Base-by-base conservation (phyloP, 53 echinoderm and acorn worm genomes). In the Pentamera pediparva region DNA sequence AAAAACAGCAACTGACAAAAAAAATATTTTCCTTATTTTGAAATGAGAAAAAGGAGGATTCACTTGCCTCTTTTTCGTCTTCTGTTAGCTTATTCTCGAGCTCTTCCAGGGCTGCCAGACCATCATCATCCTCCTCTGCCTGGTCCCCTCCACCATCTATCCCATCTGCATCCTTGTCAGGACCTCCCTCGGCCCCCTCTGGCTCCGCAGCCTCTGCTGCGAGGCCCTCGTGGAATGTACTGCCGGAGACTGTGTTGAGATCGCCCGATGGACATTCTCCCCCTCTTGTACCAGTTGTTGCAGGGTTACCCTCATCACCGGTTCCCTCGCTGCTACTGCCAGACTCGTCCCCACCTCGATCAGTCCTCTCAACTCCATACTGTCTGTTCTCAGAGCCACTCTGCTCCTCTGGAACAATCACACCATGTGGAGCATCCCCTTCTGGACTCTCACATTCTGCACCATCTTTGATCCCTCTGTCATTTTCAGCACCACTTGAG, bases 1-100 rank as follows among this genome's bases (percentile, higher is more conserved):
- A n/a, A n/a, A n/a, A n/a, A n/a, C 47, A 45, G 18, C 47, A 45
- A 45, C 47, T 12, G 47, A 18, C 47, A 11, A n/a, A n/a, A n/a
- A n/a, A n/a, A n/a, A n/a, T n/a, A n/a, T n/a, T n/a, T n/a, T n/a
- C n/a, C n/a, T n/a, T n/a, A n/a, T n/a, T n/a, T n/a, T n/a, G n/a
- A n/a, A n/a, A n/a, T n/a, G 13, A 45, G n/a, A 45, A 17, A 18
- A 41, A 21, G 10, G 12, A 69, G 29, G 9, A 43, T 26, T 29
- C 11, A 74, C 76, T 61, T 62, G 84, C 93, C 81, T 70, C 55
- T 61, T 87, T 90, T 50, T 93, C 87, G 34, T 90, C 93, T 20
- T 87, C 70, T 10, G 89, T 84, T 82, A 93, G 76, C 18, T 75
- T 80, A 37, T 79, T 84, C 50, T 93, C 93, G 59, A 84, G 27